These are phyloP conservation scores for Pempheris klunzingeri DNA, from an alignment of 2,797 vertebrate species.

Conservation along the genomic window DNA sequence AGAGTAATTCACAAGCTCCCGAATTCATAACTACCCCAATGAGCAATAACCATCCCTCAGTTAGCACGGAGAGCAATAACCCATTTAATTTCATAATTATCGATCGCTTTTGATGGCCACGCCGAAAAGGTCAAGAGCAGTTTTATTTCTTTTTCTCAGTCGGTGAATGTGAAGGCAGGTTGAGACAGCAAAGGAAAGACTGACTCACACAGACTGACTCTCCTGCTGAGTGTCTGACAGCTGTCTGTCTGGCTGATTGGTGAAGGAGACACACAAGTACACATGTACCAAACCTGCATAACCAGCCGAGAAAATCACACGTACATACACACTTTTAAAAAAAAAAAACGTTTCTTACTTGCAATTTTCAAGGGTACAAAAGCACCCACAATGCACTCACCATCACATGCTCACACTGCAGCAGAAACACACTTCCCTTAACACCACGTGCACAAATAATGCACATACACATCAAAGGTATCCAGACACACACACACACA, in stretches of 20 bases:
- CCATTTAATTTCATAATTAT: constrained; percentile 76
- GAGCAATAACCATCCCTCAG: constrained; percentile 77
- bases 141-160: neutral
- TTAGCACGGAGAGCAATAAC: constrained; percentile 57
- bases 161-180: constrained; percentile 25
- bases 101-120: constrained; percentile 58
- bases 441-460: neutral
- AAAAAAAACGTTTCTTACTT: neutral
- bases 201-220: constrained; percentile 54
- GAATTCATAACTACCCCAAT: constrained; percentile 72
- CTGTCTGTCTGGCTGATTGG: constrained; percentile 51
- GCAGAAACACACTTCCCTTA: neutral
- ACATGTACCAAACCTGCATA: constrained; percentile 5
- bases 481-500: neutral
- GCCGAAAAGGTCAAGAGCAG: constrained; percentile 53
- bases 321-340: neutral
- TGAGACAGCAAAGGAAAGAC: neutral
- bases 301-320: constrained; percentile 1
- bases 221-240: constrained; percentile 62
- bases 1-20: constrained; percentile 66
- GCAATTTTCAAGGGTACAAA: neutral
- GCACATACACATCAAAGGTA: neutral
- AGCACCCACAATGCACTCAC: constrained; percentile 6
- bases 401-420: neutral
- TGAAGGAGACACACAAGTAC: constrained; percentile 27